These are phyloP conservation scores for Acridotheres tristis DNA, from an alignment of 2,797 vertebrate species.

Conservation along the genomic window DNA sequence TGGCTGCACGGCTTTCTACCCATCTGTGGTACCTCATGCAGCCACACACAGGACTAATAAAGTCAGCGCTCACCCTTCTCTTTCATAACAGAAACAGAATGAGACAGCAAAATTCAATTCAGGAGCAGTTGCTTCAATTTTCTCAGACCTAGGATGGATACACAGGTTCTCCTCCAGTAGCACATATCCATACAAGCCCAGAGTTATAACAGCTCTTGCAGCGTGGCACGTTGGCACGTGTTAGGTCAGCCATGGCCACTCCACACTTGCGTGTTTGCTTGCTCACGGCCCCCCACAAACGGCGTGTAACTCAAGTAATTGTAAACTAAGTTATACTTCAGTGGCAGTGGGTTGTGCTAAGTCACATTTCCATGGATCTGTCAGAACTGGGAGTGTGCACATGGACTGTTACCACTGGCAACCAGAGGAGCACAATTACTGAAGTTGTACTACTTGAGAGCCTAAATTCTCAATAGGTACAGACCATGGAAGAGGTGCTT, in stretches of 20 bases:
- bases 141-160: not conserved
- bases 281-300: not conserved
- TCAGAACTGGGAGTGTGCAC: not conserved
- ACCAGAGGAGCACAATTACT: not conserved
- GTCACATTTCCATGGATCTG: not conserved
- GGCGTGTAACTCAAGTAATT: not conserved
- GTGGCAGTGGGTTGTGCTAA: not conserved
- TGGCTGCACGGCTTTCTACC: not conserved
- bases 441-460: not conserved
- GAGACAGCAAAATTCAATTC: not conserved
- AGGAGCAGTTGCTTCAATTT: not conserved
- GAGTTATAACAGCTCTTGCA: not conserved
- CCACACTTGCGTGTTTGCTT: fast-evolving
- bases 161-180: not conserved
- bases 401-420: not conserved
- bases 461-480: not conserved
- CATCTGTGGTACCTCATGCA: not conserved
- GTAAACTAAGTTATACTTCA: not conserved
- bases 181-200: not conserved
- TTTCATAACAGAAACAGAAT: not conserved
- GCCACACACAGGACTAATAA: not conserved
- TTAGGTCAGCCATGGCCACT: not conserved
- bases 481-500: not conserved
- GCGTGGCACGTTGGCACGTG: not conserved
- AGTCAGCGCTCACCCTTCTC: not conserved